Evolutionary conservation across 2,888 invertebrate species (phyloP).

Genomic region (Sisyra terminalis): DNA sequence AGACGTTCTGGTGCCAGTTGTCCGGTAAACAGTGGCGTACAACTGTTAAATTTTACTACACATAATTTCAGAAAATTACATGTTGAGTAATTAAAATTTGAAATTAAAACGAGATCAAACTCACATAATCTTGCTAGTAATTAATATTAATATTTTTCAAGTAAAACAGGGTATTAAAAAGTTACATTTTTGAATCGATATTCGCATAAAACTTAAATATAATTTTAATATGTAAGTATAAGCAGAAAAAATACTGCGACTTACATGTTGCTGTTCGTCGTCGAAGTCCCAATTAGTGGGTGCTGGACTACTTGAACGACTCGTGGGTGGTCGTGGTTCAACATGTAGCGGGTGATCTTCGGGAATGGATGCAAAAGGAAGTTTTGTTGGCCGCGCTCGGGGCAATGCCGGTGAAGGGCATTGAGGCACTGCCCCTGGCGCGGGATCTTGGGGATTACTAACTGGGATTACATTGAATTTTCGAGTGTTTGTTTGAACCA

Average conservation of each 20-base stretch:
- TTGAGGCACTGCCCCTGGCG: slow-evolving; percentile 16
- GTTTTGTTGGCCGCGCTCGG: slow-evolving; percentile 18
- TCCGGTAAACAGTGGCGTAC: too few species aligned
- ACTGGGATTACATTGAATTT: slow-evolving; percentile 37
- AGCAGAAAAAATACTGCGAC: slow-evolving; percentile 10
- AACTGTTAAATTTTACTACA: too few species aligned
- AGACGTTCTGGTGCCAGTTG: too few species aligned
- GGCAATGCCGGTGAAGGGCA: slow-evolving; percentile 21
- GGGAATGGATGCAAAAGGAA: slow-evolving; percentile 28
- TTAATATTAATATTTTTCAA: neutral
- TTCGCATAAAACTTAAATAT: too few species aligned
- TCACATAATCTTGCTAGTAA: neutral
- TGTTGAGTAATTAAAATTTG: too few species aligned
- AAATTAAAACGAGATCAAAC: too few species aligned
- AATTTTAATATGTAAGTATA: too few species aligned
- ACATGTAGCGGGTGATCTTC: slow-evolving; percentile 28
- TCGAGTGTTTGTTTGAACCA: slow-evolving; percentile 19
- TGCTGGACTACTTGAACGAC: slow-evolving; percentile 23
- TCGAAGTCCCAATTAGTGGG: slow-evolving; percentile 26
- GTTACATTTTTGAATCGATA: too few species aligned
- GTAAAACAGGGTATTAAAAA: neutral
- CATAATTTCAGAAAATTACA: too few species aligned
- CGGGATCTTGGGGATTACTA: slow-evolving; percentile 10
- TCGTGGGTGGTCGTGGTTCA: slow-evolving; percentile 14
- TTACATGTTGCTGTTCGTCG: slow-evolving; percentile 24